Conservation (phyloP, 2,113 vertebrate species). For the Panthera tigris region DNA sequence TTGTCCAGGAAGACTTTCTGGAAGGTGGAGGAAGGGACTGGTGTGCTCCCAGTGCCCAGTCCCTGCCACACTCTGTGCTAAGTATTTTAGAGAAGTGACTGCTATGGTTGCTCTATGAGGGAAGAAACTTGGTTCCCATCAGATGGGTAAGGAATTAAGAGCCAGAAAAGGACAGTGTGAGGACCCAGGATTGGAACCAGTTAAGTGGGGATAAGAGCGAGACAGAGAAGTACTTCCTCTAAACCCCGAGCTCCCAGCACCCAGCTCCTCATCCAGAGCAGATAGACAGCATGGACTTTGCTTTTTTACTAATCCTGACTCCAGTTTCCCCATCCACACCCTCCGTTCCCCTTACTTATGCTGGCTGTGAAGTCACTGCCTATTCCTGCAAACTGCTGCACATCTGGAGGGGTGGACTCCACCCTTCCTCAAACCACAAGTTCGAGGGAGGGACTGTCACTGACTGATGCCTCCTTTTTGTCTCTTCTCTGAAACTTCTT, state of each 20-base stretch:
- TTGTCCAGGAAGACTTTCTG: background rate
- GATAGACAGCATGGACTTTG: background rate
- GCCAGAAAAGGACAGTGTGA: background rate
- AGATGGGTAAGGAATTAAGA: background rate
- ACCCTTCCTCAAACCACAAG: conserved; percentile 79
- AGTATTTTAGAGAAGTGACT: background rate
- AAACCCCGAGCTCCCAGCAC: background rate
- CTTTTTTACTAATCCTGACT: background rate
- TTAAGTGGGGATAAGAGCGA: background rate
- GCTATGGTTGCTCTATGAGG: too few species aligned
- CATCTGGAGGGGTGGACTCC: conserved; percentile 61
- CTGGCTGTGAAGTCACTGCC: conserved; percentile 76
- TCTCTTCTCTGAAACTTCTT: background rate
- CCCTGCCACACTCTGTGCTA: background rate
- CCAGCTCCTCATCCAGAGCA: background rate
- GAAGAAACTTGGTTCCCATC: background rate
- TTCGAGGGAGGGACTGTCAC: conserved; percentile 66
- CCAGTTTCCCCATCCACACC: conserved; percentile 52
- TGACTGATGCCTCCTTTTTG: conserved; percentile 33
- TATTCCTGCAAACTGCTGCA: conserved; percentile 66
- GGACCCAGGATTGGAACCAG: background rate
- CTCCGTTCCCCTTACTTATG: conserved; percentile 66
- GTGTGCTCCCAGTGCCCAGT: background rate
- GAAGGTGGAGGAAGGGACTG: background rate
- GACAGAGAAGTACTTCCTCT: background rate